phyloP scores from a whole-genome alignment of 2,888 invertebrate species.

The Petrolisthes manimaculis region DNA sequence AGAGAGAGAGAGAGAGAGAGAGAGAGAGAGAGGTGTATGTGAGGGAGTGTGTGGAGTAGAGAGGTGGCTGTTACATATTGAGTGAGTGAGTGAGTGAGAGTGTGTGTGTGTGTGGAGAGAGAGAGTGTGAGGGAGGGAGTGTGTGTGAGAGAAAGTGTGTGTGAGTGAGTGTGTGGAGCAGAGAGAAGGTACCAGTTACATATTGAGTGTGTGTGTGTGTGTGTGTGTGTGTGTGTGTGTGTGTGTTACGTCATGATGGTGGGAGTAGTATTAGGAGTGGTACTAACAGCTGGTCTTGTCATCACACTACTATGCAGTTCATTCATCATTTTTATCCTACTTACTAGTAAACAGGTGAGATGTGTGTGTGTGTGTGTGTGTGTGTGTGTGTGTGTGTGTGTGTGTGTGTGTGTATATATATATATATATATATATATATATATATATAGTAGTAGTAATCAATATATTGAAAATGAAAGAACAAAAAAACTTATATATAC shows the following conservation, averaged over 20 bases:
- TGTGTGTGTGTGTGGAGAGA: background rate
- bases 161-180: background rate
- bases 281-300: conserved; percentile 57
- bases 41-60: background rate
- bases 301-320: conserved; percentile 51
- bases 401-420: no score
- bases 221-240: background rate
- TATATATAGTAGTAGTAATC: no score
- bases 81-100: background rate
- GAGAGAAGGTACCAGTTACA: background rate
- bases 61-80: background rate
- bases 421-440: no score
- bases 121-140: background rate
- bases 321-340: conserved; percentile 62
- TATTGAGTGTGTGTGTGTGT: background rate
- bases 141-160: background rate
- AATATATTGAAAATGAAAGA: no score
- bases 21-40: conserved; percentile 8
- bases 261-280: conserved; percentile 46
- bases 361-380: background rate
- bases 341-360: conserved; percentile 59
- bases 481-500: no score
- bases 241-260: background rate
- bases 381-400: no score
- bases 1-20: conserved; percentile 18